Evolutionary conservation across 2,888 invertebrate genomes (phyloP).

Genomic region (Lithophane ornitopus): DNA sequence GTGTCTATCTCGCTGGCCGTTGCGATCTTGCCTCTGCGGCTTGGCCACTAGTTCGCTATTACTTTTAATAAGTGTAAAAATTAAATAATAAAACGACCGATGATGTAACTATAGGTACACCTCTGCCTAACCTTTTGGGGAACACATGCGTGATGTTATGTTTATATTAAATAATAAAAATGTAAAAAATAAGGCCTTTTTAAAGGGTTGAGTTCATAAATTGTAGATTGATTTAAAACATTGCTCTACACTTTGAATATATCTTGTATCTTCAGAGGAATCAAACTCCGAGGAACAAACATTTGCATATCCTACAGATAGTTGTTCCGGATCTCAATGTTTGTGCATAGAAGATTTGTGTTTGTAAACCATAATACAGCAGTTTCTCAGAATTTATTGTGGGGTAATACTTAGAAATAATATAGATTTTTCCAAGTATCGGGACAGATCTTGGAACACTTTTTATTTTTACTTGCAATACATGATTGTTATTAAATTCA

Average conservation of each 20-base stretch:
- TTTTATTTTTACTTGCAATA: neutral
- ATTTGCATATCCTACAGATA: slow-evolving; percentile 13
- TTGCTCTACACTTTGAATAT: neutral
- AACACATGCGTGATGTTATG: too few relatives aligned
- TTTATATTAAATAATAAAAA: neutral
- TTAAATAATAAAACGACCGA: too few relatives aligned
- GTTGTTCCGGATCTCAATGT: slow-evolving; percentile 6
- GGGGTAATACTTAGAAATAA: neutral
- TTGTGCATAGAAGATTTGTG: slow-evolving; percentile 27
- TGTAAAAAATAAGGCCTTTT: neutral
- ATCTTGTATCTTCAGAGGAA: neutral
- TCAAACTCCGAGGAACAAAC: slow-evolving; percentile 10
- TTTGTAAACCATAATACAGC: slow-evolving; percentile 12
- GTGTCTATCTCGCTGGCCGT: too few relatives aligned
- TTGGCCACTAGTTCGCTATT: too few relatives aligned
- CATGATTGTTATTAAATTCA: neutral
- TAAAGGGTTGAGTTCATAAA: too few relatives aligned
- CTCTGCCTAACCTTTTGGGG: too few relatives aligned
- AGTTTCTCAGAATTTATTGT: neutral
- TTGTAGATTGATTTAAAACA: neutral
- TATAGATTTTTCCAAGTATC: neutral
- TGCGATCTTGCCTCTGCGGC: too few relatives aligned
- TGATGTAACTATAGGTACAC: too few relatives aligned
- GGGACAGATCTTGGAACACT: neutral
- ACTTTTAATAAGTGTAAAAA: too few relatives aligned